These are phyloP conservation scores for Semicossyphus pulcher DNA, from an alignment of 2,113 vertebrate species.

Conservation along the genomic window DNA sequence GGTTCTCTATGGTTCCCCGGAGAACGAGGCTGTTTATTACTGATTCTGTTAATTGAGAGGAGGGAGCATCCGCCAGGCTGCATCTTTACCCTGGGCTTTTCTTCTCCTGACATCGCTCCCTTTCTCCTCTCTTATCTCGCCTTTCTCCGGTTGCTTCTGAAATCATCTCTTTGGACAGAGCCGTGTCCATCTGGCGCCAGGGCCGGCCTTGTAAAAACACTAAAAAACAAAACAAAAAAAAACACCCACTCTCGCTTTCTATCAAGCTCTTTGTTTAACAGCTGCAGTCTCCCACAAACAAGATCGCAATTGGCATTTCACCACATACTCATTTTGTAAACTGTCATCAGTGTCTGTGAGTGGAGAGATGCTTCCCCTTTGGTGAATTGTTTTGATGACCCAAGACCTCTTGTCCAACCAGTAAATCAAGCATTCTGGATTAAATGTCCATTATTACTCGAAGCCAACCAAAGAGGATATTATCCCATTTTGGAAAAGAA, in stretches of 20 bases:
- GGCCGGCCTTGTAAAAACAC: conserved; percentile 16
- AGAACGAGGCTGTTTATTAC: conserved; percentile 73
- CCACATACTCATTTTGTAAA: conserved; percentile 51
- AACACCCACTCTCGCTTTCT: conserved; percentile 19
- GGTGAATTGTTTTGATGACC: conserved; percentile 58
- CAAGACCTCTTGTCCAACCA: conserved; percentile 44
- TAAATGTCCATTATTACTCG: conserved; percentile 59
- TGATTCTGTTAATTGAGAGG: conserved; percentile 73
- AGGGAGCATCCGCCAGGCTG: conserved; percentile 46
- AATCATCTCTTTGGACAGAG: conserved; percentile 56
- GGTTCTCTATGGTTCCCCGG: conserved; percentile 48
- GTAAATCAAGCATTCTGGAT: conserved; percentile 49
- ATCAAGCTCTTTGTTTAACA: conserved; percentile 54
- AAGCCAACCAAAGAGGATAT: conserved; percentile 44
- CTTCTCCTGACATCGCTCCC: conserved; percentile 35
- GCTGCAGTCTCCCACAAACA: conserved; percentile 46
- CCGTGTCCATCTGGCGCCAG: conserved; percentile 55
- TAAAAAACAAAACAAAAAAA: neutral
- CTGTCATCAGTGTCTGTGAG: conserved; percentile 42
- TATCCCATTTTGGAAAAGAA: conserved; percentile 55
- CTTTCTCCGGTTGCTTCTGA: conserved; percentile 26
- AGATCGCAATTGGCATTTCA: conserved; percentile 56
- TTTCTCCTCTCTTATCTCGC: conserved; percentile 41
- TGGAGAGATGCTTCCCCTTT: conserved; percentile 31
- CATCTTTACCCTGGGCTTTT: conserved; percentile 31